These are phyloP conservation scores for Tympanuchus pallidicinctus DNA, from an alignment of 2,113 vertebrate genomes.

Conservation along the genomic window DNA sequence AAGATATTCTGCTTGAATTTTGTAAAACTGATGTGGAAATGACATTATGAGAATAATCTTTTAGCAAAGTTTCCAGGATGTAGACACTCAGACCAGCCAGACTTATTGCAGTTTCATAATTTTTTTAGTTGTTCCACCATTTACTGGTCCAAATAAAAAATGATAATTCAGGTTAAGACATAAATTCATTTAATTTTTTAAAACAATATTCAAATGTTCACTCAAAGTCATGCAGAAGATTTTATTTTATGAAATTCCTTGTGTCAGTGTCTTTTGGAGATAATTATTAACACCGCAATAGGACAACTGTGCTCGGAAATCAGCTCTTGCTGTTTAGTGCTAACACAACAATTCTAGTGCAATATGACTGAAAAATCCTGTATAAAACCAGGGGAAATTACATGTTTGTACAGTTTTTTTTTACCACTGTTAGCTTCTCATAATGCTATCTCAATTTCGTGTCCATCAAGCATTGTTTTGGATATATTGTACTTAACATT, in stretches of 20 bases:
- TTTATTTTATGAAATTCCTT: not conserved
- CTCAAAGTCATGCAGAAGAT: not conserved
- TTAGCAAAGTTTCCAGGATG: not conserved
- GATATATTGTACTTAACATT: accelerated
- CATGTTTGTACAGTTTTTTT: not conserved
- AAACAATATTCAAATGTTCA: not conserved
- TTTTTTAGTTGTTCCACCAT: not conserved
- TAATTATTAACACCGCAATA: not conserved
- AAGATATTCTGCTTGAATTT: not conserved
- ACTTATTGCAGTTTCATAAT: not conserved
- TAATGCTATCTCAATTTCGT: not conserved
- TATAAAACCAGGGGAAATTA: accelerated
- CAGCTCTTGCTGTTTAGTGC: not conserved
- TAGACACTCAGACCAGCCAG: not conserved
- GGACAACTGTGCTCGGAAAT: not conserved
- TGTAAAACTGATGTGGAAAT: not conserved
- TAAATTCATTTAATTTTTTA: not conserved
- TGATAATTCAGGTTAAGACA: not conserved
- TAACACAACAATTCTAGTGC: not conserved
- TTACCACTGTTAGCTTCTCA: not conserved
- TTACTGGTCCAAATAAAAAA: not conserved
- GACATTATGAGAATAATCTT: not conserved
- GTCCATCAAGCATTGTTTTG: not conserved
- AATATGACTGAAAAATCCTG: not conserved
- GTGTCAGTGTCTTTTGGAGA: not conserved